Evolutionary conservation across 2,888 invertebrate genomes (phyloP), one percentile per base, ranked within the genome.

Genomic region (Philhelius pedissequus): DNA sequence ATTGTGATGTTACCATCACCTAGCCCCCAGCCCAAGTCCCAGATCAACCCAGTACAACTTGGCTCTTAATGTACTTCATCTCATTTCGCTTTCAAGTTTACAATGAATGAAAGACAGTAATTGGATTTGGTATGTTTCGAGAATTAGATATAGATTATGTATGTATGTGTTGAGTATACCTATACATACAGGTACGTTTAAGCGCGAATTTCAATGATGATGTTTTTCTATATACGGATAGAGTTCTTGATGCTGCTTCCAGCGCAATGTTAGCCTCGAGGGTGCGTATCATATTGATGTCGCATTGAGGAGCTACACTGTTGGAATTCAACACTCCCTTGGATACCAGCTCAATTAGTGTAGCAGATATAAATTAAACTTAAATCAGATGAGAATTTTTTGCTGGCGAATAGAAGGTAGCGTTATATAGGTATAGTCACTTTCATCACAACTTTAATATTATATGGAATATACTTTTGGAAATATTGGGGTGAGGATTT

Each of bases 201-300:
- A 18, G 30, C 25, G 13, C 9, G 56, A 40, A 25, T 9, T 32
- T 35, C 25, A 8, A 13, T 40, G 38, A 48, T 32, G 45, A n/a
- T 13, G 45, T 56, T 38, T 58, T 18, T 64, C 43, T 20, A 13
- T 32, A 9, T 9, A 50, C 4, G 3, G 4, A 9, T 32, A 20
- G 18, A 20, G 43, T 20, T 64, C 9, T 64, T 64, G 30, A 11
- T 45, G 27, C 22, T 62, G 27, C 38, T 40, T 15, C 32, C 50
- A 32, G 43, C n/a, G n/a, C n/a, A n/a, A n/a, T 48, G 27, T 38
- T 68, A 74, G 78, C 83, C 83, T 79, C 79, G 74, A 62, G 74
- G 74, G 54, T 83, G 74, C 74, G 74, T 79, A 79, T 83, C 83
- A 64, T 75, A 79, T 83, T 79, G 79, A 83, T n/a, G n/a, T n/a